Conservation (phyloP, 1,140 invertebrate genomes). For the Nilaparvata lugens region DNA sequence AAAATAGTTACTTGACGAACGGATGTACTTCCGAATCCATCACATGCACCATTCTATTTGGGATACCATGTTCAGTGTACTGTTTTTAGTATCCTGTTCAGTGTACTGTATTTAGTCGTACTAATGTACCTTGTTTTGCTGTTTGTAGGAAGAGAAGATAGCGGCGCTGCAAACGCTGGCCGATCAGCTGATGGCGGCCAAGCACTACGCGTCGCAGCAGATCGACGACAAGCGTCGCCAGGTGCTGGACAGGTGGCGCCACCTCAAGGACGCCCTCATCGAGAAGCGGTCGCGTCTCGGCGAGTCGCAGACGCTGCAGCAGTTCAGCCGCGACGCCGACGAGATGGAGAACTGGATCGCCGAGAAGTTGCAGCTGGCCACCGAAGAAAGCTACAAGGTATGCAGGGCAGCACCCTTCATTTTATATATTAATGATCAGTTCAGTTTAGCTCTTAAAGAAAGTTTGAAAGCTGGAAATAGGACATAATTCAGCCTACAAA, state of each 20-base stretch:
- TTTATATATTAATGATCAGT: no score
- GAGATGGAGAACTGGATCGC: slow-evolving; percentile 99
- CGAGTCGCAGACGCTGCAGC: slow-evolving; percentile 96
- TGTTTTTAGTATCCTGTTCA: no score
- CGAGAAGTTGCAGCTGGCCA: slow-evolving; percentile 92
- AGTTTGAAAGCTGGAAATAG: no score
- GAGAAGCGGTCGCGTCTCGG: slow-evolving; percentile 93
- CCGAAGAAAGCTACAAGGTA: slow-evolving; percentile 92
- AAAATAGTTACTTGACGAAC: no score
- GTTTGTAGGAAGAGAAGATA: slow-evolving; percentile 88
- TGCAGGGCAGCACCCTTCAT: no score
- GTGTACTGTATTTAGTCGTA: no score
- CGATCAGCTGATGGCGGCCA: slow-evolving; percentile 85
- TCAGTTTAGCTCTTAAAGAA: no score
- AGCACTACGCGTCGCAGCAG: slow-evolving; percentile 87
- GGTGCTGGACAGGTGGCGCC: slow-evolving; percentile 88
- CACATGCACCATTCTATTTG: no score
- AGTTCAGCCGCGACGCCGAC: slow-evolving; percentile 97
- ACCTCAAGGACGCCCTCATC: slow-evolving; percentile 94
- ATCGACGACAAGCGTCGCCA: slow-evolving; percentile 89
- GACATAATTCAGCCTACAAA: no score
- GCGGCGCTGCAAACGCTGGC: slow-evolving; percentile 85
- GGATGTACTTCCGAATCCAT: no score
- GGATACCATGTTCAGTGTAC: no score
- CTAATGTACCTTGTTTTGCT: background rate